Base-by-base conservation (phyloP, 2,888 invertebrate genomes). In the Drosophila lutescens region DNA sequence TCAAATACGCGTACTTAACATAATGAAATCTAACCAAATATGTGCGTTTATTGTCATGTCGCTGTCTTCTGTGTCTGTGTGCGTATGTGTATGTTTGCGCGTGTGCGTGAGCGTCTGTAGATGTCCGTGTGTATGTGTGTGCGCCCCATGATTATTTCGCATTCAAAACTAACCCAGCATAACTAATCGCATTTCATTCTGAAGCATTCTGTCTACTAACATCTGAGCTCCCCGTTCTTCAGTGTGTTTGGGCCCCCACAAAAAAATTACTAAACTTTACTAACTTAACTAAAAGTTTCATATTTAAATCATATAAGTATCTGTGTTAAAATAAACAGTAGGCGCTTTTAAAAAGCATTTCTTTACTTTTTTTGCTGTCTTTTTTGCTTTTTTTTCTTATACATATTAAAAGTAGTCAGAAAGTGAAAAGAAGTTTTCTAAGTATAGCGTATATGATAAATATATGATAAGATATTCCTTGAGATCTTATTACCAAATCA, bases 21-120 rank as follows among this genome's bases (percentile, higher is more conserved):
- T 43, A 83, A 51, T 41, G 55, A 71, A 71, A 41, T 40, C 30
- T 51, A 73, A 71, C 51, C 63, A 51, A 71, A 32, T 46, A 20
- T 73, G 59, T 68, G 68, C 71, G 60, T 71, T 70, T 46, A 49
- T 38, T 71, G 74, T 74, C 71, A 71, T 71, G 71, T 71, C 74
- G 71, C 73, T 69, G 68, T 80, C 62, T 69, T 79, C 77, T 72
- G 36, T 80, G 67, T 75, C 65, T 76, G 70, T 79, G 55, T 76
- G 73, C 72, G 77, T 78, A 58, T 69, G 47, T 73, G 57, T 59
- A 23, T 68, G 63, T 76, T 61, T 49, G 26, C 6, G 26, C 26
- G 26, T 26, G 26, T 26, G 26, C 6, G 26, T 26, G 26, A 26
- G 26, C 26, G 26, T 26, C 17, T 54, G 36, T 55, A 55, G 50